These are phyloP conservation scores for Brachyopa scutellaris DNA, from an alignment of 2,888 invertebrate species.

Conservation along the genomic window DNA sequence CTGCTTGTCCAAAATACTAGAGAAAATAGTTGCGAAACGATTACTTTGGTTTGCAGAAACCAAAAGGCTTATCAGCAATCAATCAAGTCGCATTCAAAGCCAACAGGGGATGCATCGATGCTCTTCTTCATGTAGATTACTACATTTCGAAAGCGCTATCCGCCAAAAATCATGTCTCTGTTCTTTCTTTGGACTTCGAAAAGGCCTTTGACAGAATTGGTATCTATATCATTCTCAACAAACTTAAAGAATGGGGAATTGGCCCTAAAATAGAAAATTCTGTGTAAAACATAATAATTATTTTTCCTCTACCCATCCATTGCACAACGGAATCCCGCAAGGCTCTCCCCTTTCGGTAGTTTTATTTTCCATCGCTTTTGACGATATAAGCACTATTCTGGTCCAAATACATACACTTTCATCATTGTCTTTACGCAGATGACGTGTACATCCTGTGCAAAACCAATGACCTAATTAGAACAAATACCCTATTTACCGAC, in stretches of 20 bases:
- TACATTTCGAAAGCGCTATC: background rate
- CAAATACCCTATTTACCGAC: background rate
- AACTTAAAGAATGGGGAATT: no score
- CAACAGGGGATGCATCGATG: background rate
- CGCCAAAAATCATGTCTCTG: no score
- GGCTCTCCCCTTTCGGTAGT: conserved; percentile 25
- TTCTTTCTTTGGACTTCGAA: no score
- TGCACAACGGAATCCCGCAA: background rate
- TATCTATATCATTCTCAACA: no score
- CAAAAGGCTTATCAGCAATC: background rate
- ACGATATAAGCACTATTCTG: background rate
- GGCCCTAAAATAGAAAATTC: background rate
- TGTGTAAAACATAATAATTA: background rate
- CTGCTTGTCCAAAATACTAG: background rate
- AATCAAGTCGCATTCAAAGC: background rate
- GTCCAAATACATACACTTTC: background rate
- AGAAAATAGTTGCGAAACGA: background rate
- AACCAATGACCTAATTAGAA: background rate
- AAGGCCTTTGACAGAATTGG: no score
- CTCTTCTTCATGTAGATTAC: background rate
- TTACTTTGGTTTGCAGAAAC: background rate
- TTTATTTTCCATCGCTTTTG: conserved; percentile 27
- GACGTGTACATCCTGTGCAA: conserved; percentile 3
- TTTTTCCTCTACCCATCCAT: background rate
- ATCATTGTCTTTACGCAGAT: conserved; percentile 5